Evolutionary conservation across 2,888 invertebrate genomes (phyloP), one percentile per base, ranked within the genome.

Genomic region (Sinopyrophorus schimmeli): DNA sequence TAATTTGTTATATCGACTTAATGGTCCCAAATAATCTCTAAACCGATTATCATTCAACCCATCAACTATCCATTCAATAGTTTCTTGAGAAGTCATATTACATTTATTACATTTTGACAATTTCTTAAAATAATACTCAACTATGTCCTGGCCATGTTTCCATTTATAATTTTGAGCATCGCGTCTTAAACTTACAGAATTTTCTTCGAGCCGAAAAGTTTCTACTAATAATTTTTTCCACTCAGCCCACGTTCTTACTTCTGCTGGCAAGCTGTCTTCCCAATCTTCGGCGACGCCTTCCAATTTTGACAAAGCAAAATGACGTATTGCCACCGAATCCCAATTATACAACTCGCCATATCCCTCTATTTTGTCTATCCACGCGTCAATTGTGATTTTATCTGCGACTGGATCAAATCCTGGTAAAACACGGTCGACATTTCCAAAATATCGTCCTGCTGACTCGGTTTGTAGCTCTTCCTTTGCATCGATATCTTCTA

Each of bases 21-120:
- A 31, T 15, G 58, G 59, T 28, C 59, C 57, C 12, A 55, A 31
- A 46, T 55, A 53, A 40, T 57, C 57, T 3, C 51, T 37, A 24
- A 26, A 43, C 7, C 50, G 7, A 14, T n/a, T 18, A 27, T 48
- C 47, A 16, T 49, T 41, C 27, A 55, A 24, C 10, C 26, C 24
- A 7, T 3, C n/a, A 10, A 5, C 24, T 24, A n/a, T n/a, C n/a
- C n/a, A n/a, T n/a, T n/a, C n/a, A n/a, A n/a, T 10, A 24, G 24
- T 5, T 3, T 55, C 58, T n/a, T n/a, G n/a, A n/a, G n/a, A n/a
- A 0, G 10, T 39, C 59, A 61, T 61, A 1, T 24, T 47, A 2
- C 58, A 60, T 28, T 51, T 53, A 11, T 58, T 57, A 28, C 58
- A 62, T 35, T 40, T 61, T n/a, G n/a, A n/a, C n/a, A n/a, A n/a